Conservation (phyloP, 2,113 vertebrate genomes). For the Cyanocitta stelleri region DNA sequence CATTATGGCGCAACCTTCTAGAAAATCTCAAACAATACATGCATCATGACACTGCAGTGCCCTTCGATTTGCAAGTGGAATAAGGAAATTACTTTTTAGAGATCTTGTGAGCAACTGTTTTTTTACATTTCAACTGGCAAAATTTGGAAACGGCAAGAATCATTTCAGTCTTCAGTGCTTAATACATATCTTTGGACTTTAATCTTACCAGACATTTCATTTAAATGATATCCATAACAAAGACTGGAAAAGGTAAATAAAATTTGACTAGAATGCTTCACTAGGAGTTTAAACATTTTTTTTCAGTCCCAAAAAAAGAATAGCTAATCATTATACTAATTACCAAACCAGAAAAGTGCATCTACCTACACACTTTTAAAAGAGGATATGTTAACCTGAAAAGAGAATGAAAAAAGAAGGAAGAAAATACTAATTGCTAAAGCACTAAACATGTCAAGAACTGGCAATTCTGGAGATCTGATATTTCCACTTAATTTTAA, state of each 20-base stretch:
- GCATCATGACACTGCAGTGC: background rate
- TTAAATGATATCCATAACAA: background rate
- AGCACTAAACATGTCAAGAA: background rate
- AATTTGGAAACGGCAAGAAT: background rate
- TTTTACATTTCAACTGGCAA: background rate
- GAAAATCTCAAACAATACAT: background rate
- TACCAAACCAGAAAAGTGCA: background rate
- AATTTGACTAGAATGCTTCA: background rate
- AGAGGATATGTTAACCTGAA: background rate
- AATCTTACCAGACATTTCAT: background rate
- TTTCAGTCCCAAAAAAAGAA: background rate
- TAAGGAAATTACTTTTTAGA: background rate
- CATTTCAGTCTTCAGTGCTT: background rate
- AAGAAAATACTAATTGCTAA: background rate
- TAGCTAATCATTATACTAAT: background rate
- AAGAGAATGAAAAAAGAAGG: background rate
- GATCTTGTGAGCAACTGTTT: background rate
- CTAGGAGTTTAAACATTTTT: background rate
- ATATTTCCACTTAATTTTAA: background rate
- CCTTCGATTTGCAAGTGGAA: background rate
- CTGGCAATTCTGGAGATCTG: background rate
- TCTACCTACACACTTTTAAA: background rate
- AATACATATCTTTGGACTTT: background rate
- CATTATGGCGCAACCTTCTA: background rate
- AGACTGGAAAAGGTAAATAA: background rate